phyloP scores from a whole-genome alignment of 2,888 invertebrate species.

The Cheilosia variabilis region DNA sequence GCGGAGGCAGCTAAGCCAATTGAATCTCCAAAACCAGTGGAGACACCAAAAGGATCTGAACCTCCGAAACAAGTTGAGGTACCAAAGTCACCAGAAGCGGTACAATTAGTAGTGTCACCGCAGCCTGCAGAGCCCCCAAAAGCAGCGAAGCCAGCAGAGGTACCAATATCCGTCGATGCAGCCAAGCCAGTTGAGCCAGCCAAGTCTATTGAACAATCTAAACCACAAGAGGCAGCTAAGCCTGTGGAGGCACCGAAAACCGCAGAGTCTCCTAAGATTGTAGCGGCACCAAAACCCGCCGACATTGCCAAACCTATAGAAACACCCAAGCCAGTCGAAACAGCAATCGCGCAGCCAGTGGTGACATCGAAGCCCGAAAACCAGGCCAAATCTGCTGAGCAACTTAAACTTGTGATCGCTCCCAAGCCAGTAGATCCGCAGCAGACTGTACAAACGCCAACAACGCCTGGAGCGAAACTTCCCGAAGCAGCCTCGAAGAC shows the following conservation, averaged over 20 bases:
- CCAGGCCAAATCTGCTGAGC: background rate
- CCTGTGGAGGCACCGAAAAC: slow-evolving; percentile 80
- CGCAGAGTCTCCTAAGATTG: slow-evolving; percentile 84
- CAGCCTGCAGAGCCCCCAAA: too few species aligned
- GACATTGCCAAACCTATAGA: slow-evolving; percentile 47
- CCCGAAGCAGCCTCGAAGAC: background rate
- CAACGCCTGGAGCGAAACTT: background rate
- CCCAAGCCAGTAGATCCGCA: slow-evolving; percentile 91
- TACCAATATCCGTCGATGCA: too few species aligned
- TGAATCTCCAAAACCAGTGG: background rate
- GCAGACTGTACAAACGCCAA: slow-evolving; percentile 83
- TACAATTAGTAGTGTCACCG: too few species aligned
- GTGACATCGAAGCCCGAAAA: background rate
- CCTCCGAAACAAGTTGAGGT: slow-evolving; percentile 79
- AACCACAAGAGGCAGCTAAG: slow-evolving; percentile 85
- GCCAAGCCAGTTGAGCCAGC: too few species aligned
- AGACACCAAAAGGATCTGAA: slow-evolving; percentile 80
- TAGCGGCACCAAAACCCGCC: slow-evolving; percentile 86
- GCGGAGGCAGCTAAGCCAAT: background rate
- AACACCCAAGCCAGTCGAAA: slow-evolving; percentile 79
- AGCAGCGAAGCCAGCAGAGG: too few species aligned
- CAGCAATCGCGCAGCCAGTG: background rate
- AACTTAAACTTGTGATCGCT: slow-evolving; percentile 83
- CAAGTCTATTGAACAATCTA: too few species aligned
- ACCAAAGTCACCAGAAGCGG: too few species aligned